These are phyloP conservation scores for Brienomyrus longianalis DNA, from an alignment of 2,113 vertebrate species.

Conservation along the genomic window DNA sequence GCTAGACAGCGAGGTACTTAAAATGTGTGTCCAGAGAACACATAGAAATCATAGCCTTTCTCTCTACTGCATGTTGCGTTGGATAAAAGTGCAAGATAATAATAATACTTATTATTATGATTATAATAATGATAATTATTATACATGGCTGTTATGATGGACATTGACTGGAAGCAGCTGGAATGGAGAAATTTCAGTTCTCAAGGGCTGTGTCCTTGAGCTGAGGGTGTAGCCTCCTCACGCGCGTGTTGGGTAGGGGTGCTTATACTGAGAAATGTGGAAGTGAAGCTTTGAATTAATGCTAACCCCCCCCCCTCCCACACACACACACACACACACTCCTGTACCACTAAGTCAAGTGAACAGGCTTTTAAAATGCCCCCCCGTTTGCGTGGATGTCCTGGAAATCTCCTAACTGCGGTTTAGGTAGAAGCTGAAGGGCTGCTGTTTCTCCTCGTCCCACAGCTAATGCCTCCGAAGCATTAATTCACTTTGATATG, in stretches of 20 bases:
- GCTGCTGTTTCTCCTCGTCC: constrained; percentile 58
- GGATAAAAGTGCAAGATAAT: background rate
- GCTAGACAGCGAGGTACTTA: background rate
- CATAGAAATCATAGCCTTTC: background rate
- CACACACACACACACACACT: too few relatives aligned
- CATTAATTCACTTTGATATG: constrained; percentile 94
- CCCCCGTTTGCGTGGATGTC: constrained; percentile 67
- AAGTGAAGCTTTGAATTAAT: background rate
- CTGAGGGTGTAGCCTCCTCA: background rate
- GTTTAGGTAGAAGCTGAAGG: constrained; percentile 69
- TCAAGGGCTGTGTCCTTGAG: background rate
- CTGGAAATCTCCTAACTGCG: constrained; percentile 75
- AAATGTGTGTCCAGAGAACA: background rate
- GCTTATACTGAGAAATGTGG: background rate
- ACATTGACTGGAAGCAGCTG: background rate
- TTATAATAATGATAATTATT: background rate
- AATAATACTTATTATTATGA: background rate
- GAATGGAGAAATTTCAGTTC: background rate
- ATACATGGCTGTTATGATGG: background rate
- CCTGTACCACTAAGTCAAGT: background rate
- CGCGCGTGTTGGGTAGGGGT: background rate
- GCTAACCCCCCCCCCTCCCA: background rate
- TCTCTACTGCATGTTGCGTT: background rate
- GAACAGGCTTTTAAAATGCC: background rate
- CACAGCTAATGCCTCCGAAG: constrained; percentile 83